These are phyloP conservation scores for Borostomias antarcticus DNA, from an alignment of 2,797 vertebrate species.

Conservation along the genomic window DNA sequence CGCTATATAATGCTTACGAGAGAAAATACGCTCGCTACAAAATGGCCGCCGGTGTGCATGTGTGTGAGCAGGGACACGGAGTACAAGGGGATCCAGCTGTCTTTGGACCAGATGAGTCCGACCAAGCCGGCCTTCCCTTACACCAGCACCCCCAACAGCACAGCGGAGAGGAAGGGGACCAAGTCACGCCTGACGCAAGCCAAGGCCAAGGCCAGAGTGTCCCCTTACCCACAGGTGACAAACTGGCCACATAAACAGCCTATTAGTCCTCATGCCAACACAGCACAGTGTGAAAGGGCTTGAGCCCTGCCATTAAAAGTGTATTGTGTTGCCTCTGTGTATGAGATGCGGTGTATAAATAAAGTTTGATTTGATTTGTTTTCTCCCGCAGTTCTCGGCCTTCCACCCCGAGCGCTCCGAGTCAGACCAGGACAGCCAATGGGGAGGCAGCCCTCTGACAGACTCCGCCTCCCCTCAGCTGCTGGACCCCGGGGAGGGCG, in stretches of 20 bases:
- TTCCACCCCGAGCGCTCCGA: conserved; percentile 91
- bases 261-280: too few species aligned
- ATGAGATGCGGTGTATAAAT: too few species aligned
- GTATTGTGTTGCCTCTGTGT: too few species aligned
- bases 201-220: conserved; percentile 89
- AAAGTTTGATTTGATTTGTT: too few species aligned
- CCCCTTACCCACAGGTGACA: conserved; percentile 92
- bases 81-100: conserved; percentile 93
- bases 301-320: too few species aligned
- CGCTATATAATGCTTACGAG: not conserved
- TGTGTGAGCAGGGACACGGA: conserved; percentile 84
- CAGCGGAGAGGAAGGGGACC: conserved; percentile 85
- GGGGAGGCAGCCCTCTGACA: conserved; percentile 91
- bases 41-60: not conserved
- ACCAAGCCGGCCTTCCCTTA: conserved; percentile 89
- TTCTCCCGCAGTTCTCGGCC: conserved; percentile 84
- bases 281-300: too few species aligned
- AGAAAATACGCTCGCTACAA: not conserved
- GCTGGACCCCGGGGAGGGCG: conserved; percentile 81
- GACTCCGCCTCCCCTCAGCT: conserved; percentile 90
- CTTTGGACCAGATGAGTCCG: conserved; percentile 91
- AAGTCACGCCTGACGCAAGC: conserved; percentile 83
- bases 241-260: conserved; percentile 50
- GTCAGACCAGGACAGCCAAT: conserved; percentile 93
- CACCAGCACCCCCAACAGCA: conserved; percentile 78